These are phyloP conservation scores for Echinarachnius parma DNA, from an alignment of 53 echinoderm and acorn worm genomes.

Conservation along the genomic window DNA sequence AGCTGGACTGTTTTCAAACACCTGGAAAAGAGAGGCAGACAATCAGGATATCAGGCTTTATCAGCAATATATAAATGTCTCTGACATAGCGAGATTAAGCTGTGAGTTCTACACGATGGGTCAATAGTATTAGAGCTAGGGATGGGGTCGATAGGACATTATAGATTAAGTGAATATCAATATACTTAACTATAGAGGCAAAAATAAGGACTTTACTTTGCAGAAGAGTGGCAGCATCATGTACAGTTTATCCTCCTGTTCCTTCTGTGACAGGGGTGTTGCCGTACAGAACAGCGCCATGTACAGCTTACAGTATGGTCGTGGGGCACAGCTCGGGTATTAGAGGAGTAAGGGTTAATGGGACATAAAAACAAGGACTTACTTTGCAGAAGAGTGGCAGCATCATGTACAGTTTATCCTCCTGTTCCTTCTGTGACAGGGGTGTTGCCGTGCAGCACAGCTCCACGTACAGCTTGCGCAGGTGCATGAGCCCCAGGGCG, in stretches of 20 bases:
- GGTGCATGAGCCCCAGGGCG: conserved; percentile 94
- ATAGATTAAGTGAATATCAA: no score
- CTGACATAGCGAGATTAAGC: no score
- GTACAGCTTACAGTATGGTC: conserved; percentile 89
- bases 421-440: conserved; percentile 90
- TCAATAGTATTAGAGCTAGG: no score
- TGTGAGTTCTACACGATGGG: no score
- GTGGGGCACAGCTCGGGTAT: no score
- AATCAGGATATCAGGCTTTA: no score
- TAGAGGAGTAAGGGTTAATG: neutral
- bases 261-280: conserved; percentile 83
- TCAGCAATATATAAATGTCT: no score
- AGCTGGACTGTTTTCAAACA: conserved; percentile 85
- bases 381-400: conserved; percentile 98
- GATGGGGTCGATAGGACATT: no score
- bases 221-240: conserved; percentile 98
- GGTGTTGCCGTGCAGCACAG: conserved; percentile 89
- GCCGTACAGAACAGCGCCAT: conserved; percentile 94
- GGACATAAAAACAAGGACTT: neutral
- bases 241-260: conserved; percentile 97
- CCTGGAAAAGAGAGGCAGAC: no score
- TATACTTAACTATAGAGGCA: no score
- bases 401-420: conserved; percentile 99
- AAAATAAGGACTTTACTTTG: no score
- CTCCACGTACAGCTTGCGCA: conserved; percentile 92